A percentile compares a stretch with the other conserved stretches of the same genome.
These are phyloP conservation scores for Ursus arctos DNA, from an alignment of 2,113 vertebrate genomes.

Conservation along the genomic window DNA sequence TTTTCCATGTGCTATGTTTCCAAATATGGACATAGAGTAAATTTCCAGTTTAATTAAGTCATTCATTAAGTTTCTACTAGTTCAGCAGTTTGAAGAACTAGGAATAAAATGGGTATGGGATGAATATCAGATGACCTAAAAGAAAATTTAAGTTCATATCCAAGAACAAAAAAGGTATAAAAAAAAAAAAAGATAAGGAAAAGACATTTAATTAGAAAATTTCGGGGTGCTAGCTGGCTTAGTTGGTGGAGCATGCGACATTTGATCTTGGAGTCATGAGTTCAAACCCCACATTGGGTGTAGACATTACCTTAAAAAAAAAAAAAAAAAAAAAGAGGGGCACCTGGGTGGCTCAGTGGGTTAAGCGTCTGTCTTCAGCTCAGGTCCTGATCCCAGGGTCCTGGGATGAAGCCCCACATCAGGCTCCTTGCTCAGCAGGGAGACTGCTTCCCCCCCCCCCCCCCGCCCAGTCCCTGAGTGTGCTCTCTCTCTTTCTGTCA, in stretches of 20 bases:
- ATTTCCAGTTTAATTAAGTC: neutral
- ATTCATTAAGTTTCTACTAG: neutral
- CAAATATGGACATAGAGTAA: neutral
- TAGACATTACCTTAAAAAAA: neutral
- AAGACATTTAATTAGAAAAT: neutral
- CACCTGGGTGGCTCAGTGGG: neutral
- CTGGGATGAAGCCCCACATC: neutral
- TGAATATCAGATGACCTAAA: neutral
- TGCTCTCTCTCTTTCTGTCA: neutral
- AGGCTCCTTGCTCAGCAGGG: neutral
- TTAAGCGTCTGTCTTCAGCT: neutral
- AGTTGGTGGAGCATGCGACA: neutral
- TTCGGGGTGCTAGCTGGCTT: neutral
- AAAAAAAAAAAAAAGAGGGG: neutral
- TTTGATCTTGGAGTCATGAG: neutral
- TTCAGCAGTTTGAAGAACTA: neutral
- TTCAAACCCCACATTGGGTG: neutral
- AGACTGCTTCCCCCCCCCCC: neutral
- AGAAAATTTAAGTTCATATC: neutral
- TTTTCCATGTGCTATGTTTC: neutral
- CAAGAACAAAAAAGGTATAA: neutral
- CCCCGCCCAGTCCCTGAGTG: too few relatives aligned
- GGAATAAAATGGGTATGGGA: neutral
- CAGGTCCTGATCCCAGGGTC: neutral
- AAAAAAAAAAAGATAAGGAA: neutral